Evolutionary conservation across 2,797 vertebrate species (phyloP), one percentile per base, ranked within the genome.

Genomic region (Kryptolebias ocellatus): DNA sequence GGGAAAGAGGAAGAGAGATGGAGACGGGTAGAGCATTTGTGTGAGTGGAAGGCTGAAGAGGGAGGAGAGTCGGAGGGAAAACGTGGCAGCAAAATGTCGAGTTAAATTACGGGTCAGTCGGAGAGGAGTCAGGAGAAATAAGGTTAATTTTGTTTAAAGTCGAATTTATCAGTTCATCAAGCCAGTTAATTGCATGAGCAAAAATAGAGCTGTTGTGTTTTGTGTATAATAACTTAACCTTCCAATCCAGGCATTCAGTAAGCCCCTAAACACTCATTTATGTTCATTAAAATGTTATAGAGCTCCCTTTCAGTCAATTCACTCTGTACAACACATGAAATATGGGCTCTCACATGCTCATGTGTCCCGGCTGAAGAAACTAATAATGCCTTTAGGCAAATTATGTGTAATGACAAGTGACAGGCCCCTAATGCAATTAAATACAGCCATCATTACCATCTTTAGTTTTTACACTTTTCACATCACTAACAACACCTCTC

Each of bases 51-150:
- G 60, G 71, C 45, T 2, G 45, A 51, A 28, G 9, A 28, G 27
- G 62, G 64, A n/a, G 60, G 64, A 74, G 49, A 34, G 9, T 9
- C 42, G 18, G 20, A 42, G 52, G 15, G 37, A 31, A 27, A 50
- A 64, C 59, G 63, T 49, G 16, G 64, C 49, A 55, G 66, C 53
- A 31, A 47, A 77, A 64, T 39, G 29, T 75, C 71, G 83, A 70
- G 76, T 79, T 84, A 76, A 80, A 82, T 77, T 69, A 60, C 53
- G 74, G 83, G 80, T 84, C 78, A 68, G 50, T 51, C 74, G 49
- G 67, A 82, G 78, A 85, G 80, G 74, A 83, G 75, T 69, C 20
- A 69, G 83, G 68, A 76, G 67, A 75, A 71, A 74, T 80, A 66
- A 77, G 85, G 84, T 81, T 84, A 85, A 81, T 77, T 65, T 67